Evolutionary conservation across 2,113 vertebrate genomes (phyloP).

Genomic region (Cebus imitator): DNA sequence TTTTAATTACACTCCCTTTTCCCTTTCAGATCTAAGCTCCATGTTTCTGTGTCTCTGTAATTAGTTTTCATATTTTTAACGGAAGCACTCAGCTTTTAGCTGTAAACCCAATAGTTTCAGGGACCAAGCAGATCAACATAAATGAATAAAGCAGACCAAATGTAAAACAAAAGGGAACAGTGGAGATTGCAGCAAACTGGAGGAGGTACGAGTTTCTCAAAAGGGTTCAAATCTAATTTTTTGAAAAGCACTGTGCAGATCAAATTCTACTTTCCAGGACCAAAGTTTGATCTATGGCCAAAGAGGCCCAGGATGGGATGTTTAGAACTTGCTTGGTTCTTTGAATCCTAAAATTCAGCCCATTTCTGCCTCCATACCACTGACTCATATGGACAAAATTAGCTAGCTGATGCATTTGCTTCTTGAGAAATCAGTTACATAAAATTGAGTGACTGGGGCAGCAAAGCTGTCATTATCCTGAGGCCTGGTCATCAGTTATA

Average conservation of each 20-base stretch:
- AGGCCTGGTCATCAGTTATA: constrained; percentile 76
- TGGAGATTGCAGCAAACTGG: background rate
- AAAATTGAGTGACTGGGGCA: constrained; percentile 37
- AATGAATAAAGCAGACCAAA: background rate
- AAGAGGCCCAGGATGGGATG: background rate
- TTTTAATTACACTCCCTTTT: background rate
- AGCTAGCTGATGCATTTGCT: constrained; percentile 62
- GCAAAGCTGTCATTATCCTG: constrained; percentile 78
- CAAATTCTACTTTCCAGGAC: background rate
- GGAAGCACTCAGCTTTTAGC: background rate
- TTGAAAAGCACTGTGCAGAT: background rate
- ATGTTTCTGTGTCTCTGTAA: background rate
- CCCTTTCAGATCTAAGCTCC: background rate
- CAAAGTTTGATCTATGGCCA: background rate
- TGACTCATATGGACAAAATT: background rate
- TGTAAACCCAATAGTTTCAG: background rate
- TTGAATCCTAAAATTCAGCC: background rate
- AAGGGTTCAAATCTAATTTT: background rate
- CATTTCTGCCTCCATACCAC: background rate
- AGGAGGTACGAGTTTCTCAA: fast-evolving
- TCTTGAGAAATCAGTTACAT: constrained; percentile 22
- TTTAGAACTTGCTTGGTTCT: background rate
- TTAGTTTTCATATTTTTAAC: background rate
- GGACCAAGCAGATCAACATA: background rate
- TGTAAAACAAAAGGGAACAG: background rate